Evolutionary conservation across 2,888 invertebrate species (phyloP).

Genomic region (Meganola albula): DNA sequence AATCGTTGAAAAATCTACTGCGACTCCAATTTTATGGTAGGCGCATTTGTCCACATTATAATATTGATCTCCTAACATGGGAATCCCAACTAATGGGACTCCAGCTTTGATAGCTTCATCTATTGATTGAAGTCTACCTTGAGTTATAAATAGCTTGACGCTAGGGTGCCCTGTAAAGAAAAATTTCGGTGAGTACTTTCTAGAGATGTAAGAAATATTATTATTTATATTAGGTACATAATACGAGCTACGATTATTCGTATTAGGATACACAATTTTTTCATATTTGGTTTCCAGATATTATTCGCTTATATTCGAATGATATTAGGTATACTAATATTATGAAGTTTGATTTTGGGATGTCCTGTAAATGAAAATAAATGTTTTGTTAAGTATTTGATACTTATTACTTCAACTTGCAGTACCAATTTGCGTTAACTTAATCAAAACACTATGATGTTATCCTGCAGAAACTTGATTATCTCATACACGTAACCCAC

Average conservation of each 20-base stretch:
- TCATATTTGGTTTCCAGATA: too few relatives aligned
- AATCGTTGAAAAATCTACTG: conserved; percentile 4
- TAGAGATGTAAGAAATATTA: too few relatives aligned
- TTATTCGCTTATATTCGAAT: too few relatives aligned
- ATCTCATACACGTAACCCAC: too few relatives aligned
- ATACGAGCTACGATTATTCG: too few relatives aligned
- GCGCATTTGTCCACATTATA: conserved; percentile 10
- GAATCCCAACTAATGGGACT: conserved; percentile 25
- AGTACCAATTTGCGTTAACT: conserved; percentile 32
- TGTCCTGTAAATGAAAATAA: conserved; percentile 38
- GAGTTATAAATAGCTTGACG: conserved; percentile 21
- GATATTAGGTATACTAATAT: too few relatives aligned
- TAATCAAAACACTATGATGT: conserved; percentile 31
- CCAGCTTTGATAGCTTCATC: conserved; percentile 25
- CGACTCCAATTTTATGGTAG: conserved; percentile 3
- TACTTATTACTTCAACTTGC: conserved; percentile 27
- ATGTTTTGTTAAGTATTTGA: conserved; percentile 29
- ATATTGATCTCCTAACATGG: conserved; percentile 24
- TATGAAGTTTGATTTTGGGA: conserved; percentile 56
- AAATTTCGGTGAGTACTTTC: too few relatives aligned
- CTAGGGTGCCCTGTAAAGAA: conserved; percentile 5
- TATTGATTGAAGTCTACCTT: conserved; percentile 27
- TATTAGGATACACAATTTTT: too few relatives aligned
- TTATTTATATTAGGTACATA: too few relatives aligned
- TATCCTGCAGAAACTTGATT: too few relatives aligned